Base-by-base conservation (phyloP, 2,797 vertebrate genomes). In the Margarornis squamiger region DNA sequence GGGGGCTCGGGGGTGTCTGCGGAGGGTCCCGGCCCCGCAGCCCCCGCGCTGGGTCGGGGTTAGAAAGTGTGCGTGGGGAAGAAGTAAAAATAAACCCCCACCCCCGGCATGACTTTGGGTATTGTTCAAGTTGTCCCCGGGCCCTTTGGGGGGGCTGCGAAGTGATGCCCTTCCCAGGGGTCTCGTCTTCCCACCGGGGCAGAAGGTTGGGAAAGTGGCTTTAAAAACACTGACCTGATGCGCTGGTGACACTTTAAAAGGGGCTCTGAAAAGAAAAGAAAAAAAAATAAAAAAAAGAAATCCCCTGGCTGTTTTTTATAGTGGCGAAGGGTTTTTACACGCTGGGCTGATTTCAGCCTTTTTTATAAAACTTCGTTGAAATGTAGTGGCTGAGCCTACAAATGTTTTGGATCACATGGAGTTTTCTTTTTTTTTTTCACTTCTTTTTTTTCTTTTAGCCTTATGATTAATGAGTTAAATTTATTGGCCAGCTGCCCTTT, bases 381-480 rank as follows among this genome's bases (percentile, higher is more conserved):
- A 67, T 41, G 65, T 61, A 48, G 61, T 65, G 74, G 59, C 55
- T 45, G 74, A 75, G 82, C 32, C 62, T 83, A 17, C 81, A 36
- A 66, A 55, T 10, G 5, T 73, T 90, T 70, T 39, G 48, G 68
- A 76, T 62, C 0, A 2, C 12, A 2, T 49, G 38, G 66, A 71
- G 70, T 46, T 86, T 65, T 76, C 23, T 8, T 36, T 39, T 24
- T 30, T 30, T 10, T 12, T 21, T 26, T 9, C 12, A 30, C 51
- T 32, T 73, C 20, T 78, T 36, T 49, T 59, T 81, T 68, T 78
- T 78, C 66, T 51, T 74, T 51, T 10, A 52, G 14, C 43, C 61
- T 90, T 93, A 79, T 62, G 36, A 94, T 91, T 93, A 92, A 94
- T 73, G 90, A 94, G 85, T 96, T 96, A 95, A 95, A 95, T 94